phyloP scores from a whole-genome alignment of 2,888 invertebrate genomes.

The Dolichopus griseipennis region DNA sequence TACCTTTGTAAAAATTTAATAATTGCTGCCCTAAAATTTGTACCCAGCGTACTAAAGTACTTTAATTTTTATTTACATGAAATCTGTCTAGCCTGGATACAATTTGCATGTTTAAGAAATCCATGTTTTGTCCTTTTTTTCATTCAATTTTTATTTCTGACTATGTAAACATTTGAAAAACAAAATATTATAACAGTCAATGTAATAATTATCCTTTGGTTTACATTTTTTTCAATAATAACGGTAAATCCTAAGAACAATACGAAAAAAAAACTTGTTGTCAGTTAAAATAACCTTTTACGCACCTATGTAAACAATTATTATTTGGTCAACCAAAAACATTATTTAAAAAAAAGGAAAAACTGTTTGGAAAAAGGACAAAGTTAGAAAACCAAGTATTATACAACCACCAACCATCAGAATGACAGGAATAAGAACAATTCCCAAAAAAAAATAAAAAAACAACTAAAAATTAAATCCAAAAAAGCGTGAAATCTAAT shows the following conservation, averaged over 20 bases:
- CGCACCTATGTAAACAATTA: slow-evolving; percentile 7
- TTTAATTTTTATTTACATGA: too few relatives aligned
- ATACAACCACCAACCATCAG: background rate
- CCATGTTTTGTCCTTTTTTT: too few relatives aligned
- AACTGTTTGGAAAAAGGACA: background rate
- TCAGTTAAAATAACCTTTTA: background rate
- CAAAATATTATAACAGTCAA: background rate
- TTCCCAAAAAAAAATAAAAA: too few relatives aligned
- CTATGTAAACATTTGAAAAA: background rate
- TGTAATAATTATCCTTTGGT: background rate
- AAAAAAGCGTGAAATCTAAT: slow-evolving; percentile 21
- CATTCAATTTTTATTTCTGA: too few relatives aligned
- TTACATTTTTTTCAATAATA: background rate
- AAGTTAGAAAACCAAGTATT: background rate
- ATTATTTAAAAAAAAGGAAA: background rate
- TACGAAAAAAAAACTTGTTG: background rate
- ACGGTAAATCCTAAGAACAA: background rate
- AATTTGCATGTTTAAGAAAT: too few relatives aligned
- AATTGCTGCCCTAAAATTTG: too few relatives aligned
- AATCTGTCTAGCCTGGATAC: too few relatives aligned
- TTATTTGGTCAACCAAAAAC: slow-evolving; percentile 5
- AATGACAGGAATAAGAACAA: background rate
- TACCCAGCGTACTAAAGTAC: too few relatives aligned
- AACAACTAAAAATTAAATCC: slow-evolving; percentile 12
- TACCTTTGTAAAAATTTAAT: too few relatives aligned